phyloP scores from a whole-genome alignment of 2,797 vertebrate species.

The Sternarchorhynchus goeldii region DNA sequence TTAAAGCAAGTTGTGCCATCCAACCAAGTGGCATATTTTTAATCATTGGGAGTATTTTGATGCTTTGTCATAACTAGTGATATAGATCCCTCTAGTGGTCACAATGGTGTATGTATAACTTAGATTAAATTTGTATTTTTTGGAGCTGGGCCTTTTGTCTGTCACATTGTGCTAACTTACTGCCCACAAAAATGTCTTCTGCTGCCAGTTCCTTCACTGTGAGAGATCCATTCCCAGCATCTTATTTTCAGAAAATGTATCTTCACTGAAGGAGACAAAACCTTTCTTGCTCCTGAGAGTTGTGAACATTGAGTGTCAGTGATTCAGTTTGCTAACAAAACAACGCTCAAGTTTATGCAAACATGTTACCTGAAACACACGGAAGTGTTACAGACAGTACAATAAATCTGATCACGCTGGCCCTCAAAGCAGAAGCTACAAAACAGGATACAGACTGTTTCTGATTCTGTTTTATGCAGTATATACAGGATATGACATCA shows the following conservation, averaged over 20 bases:
- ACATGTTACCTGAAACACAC: not conserved
- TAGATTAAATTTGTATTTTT: not conserved
- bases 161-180: not conserved
- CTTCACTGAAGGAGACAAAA: slow-evolving; percentile 26
- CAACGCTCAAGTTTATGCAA: not conserved
- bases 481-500: slow-evolving; percentile 9
- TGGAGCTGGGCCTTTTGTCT: not conserved
- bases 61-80: too few species aligned
- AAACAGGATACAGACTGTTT: not conserved
- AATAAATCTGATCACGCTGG: not conserved
- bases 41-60: too few species aligned
- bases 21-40: too few species aligned
- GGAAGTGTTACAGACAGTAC: not conserved
- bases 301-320: slow-evolving; percentile 47
- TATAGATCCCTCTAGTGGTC: too few species aligned
- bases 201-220: slow-evolving; percentile 42
- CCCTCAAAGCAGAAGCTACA: not conserved
- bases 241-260: slow-evolving; percentile 50
- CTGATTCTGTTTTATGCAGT: not conserved
- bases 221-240: slow-evolving; percentile 25
- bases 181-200: slow-evolving; percentile 13
- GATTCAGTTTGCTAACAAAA: not conserved
- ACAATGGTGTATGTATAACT: too few species aligned
- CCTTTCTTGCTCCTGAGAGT: rapidly evolving
- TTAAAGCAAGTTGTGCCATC: too few species aligned